Base-by-base conservation (phyloP, 2,888 invertebrate genomes). In the Pterobdella sp. region DNA sequence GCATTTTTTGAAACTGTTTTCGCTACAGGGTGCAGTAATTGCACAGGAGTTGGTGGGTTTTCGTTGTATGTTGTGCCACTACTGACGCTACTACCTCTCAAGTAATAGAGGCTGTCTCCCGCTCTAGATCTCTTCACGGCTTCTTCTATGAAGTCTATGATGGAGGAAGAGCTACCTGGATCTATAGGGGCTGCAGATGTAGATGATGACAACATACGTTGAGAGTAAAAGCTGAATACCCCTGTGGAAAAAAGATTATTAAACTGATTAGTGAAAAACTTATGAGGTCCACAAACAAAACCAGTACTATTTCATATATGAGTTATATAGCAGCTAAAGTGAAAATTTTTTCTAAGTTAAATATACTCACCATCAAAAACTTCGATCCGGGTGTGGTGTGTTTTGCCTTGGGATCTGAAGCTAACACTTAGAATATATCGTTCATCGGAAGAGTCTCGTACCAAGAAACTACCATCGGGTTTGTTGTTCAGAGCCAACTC, bases 61-160 rank as follows among this genome's bases (percentile, higher is more conserved):
- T 56, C 60, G 3, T 4, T 56, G 60, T 56, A 56, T 26, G 60
- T 7, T 4, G 10, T n/a, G 18, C 60, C 60, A 56, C 60, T 56
- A 0, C 77, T 73, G n/a, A 75, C 49, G 22, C 72, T 73, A 22
- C 88, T 88, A 1, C 88, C 88, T 76, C 88, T 86, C 0, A 90
- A 88, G 80, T 89, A 90, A 82, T 90, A 90, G 79, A 94, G 86
- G 79, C 89, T 89, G 66, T 89, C 87, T 60, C 89, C 88, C 68
- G 87, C 87, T 76, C 88, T 87, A 63, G 90, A 90, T 77, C 87
- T 87, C 76, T 86, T 86, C 84, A 91, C 87, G n/a, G 90, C 89
- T 79, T 89, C 88, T 76, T 89, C 88, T 69, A 91, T 89, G 79
- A 91, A 87, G 78, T 89, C 89, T 14, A 88, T 88, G 74, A 91